Base-by-base conservation (phyloP, 2,113 vertebrate genomes). In the Sturnira hondurensis region DNA sequence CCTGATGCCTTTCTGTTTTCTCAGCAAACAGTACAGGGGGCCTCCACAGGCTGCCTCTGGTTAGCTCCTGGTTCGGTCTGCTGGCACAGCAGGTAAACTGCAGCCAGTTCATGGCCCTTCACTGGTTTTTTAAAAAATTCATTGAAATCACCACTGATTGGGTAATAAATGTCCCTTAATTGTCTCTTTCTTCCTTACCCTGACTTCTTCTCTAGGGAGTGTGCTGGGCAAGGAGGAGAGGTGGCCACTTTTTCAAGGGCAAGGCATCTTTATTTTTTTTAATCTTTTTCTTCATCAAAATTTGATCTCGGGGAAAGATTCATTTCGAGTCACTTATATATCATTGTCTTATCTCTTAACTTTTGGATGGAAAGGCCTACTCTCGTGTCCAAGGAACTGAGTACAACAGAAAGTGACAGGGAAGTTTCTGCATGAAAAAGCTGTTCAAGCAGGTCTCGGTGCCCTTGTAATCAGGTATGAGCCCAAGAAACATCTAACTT, bases 51-150 rank as follows among this genome's bases (percentile, higher is more conserved):
- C 19, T 10, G 19, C 20, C 41, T 13, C 13, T 89, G 10, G 20
- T 58, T 61, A 24, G 14, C 78, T n/a, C 36, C 0, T 0, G 28
- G 1, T 36, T 95, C 15, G 52, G 7, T n/a, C 17, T 80, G 5
- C 83, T n/a, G 52, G 78, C 81, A 90, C 20, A 85, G 92, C 61
- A 38, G 16, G 52, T 19, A 28, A 77, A 58, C 58, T 73, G 22
- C 92, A 8, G n/a, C 87, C 19, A 43, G 16, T 91, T 96, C 73
- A 89, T 22, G 24, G 67, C 41, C 19, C 22, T 84, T 50, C 38
- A 12, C 31, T n/a, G 82, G 36, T 17, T 54, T 47, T 86, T 86
- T 83, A n/a, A 77, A 84, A 86, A 97, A 96, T 73, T 7, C 67
- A 86, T 16, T 93, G 61, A 80, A 54, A 1, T 84, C 96, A 43